These are phyloP conservation scores for Battus philenor DNA, from an alignment of 1,140 invertebrate species.

Conservation along the genomic window DNA sequence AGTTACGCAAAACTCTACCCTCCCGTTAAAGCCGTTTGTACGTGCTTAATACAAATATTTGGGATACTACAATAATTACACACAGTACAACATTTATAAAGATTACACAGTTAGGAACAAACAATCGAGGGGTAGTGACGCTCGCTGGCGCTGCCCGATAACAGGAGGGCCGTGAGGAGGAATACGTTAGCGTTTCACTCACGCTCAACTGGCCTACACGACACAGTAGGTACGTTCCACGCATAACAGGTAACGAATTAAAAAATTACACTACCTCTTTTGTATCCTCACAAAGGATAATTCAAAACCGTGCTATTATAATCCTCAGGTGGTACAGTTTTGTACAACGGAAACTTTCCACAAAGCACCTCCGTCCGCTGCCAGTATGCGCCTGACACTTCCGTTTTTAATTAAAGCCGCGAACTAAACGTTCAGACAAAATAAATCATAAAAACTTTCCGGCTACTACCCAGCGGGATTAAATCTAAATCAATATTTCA, in stretches of 20 bases:
- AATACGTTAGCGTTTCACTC: conserved; percentile 57
- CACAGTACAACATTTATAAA: conserved; percentile 44
- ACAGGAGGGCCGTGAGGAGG: conserved; percentile 38
- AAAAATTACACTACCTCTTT: no score
- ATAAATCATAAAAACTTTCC: conserved; percentile 20
- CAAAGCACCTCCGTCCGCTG: conserved; percentile 1
- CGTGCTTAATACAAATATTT: no score
- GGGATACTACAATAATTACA: no score
- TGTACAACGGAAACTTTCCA: conserved; percentile 1
- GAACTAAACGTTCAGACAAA: conserved; percentile 15
- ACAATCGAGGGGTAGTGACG: conserved; percentile 41
- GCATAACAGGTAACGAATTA: not conserved
- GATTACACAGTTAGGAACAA: conserved; percentile 61
- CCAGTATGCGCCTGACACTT: conserved; percentile 20
- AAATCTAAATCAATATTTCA: conserved; percentile 31
- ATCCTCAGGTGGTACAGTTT: not conserved
- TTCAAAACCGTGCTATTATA: no score
- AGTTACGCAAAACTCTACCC: no score
- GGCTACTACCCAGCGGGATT: conserved; percentile 5
- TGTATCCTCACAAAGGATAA: no score
- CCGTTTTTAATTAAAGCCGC: conserved; percentile 19
- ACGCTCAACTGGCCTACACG: conserved; percentile 41
- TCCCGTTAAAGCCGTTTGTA: no score
- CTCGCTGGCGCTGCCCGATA: conserved; percentile 43
- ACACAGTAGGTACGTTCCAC: conserved; percentile 10